These are phyloP conservation scores for Anolis carolinensis DNA, from an alignment of 2,113 vertebrate genomes.

Conservation along the genomic window DNA sequence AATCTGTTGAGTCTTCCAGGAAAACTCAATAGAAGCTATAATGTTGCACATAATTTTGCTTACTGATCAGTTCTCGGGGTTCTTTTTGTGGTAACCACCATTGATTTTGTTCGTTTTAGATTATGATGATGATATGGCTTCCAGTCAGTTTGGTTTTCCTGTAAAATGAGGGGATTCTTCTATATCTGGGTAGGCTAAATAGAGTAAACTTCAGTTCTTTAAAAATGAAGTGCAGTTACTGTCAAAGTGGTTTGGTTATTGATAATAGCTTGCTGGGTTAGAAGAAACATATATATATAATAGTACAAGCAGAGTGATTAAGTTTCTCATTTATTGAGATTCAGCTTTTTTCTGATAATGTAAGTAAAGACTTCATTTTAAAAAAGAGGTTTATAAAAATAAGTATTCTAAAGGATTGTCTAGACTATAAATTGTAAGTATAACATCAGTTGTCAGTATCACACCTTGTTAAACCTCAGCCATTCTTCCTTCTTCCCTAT, in stretches of 20 bases:
- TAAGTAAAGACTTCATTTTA: neutral
- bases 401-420: neutral
- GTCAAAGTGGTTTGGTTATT: constrained; percentile 23
- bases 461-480: neutral
- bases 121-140: constrained; percentile 38
- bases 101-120: constrained; percentile 43
- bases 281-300: neutral
- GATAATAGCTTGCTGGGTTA: neutral
- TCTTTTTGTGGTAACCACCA: constrained; percentile 32
- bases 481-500: too few relatives aligned
- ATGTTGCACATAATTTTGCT: constrained; percentile 30
- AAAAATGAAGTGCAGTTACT: constrained; percentile 12
- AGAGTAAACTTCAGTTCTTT: constrained; percentile 28
- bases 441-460: neutral
- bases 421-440: constrained; percentile 17
- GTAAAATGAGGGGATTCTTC: constrained; percentile 39
- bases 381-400: neutral
- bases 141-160: constrained; percentile 39
- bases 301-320: neutral
- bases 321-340: neutral
- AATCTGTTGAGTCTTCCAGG: constrained; percentile 10
- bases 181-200: neutral
- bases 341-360: neutral
- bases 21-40: neutral
- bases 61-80: constrained; percentile 42